Evolutionary conservation across 1,140 invertebrate species (phyloP), one percentile per base, ranked within the genome.

Genomic region (Pogonomyrmex californicus): DNA sequence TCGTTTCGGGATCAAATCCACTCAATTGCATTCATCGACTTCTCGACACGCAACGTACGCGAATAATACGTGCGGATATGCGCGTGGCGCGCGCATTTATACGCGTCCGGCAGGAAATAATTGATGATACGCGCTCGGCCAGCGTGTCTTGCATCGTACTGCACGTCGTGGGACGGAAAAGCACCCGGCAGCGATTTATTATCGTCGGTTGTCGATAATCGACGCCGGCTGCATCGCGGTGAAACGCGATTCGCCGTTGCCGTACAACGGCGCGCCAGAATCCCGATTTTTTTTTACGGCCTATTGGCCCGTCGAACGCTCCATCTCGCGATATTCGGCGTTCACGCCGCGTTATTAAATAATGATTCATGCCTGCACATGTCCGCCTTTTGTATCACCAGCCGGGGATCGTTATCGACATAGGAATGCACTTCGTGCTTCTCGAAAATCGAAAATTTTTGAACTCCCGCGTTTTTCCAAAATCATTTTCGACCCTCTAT

Each of bases 131-230:
- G 44, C 70, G 44, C n/a, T 10, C 62, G 77, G 47, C 4, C 58
- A 17, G 54, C 86, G 78, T 89, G 86, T 85, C 73, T 89, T 86
- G 88, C 73, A 81, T 87, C 49, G 78, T 78, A 56, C 83, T 63
- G 77, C 63, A 41, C 62, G 85, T 89, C 88, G 85, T 77, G 81
- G 77, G 38, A 47, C 17, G 41, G 73, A 58, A 83, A 78, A 86
- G 41, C 66, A 70, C 44, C 63, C 33, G 41, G 60, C 56, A 58
- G 77, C 77, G 75, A 89, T 89, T 90, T 89, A 90, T 90, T 89
- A 90, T 90, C 85, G 73, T 23, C 23, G 77, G 77, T 86, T 90
- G 88, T 87, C 88, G 88, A 90, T 90, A 90, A 90, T 90, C 86
- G 88, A 90, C 88, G 85, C 14, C 76, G 66, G 87, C 62, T 62